A percentile compares a stretch with the other conserved stretches of the same genome.
These are phyloP conservation scores for Zhengitettix transpicula DNA, from an alignment of 2,888 invertebrate species.

Conservation along the genomic window DNA sequence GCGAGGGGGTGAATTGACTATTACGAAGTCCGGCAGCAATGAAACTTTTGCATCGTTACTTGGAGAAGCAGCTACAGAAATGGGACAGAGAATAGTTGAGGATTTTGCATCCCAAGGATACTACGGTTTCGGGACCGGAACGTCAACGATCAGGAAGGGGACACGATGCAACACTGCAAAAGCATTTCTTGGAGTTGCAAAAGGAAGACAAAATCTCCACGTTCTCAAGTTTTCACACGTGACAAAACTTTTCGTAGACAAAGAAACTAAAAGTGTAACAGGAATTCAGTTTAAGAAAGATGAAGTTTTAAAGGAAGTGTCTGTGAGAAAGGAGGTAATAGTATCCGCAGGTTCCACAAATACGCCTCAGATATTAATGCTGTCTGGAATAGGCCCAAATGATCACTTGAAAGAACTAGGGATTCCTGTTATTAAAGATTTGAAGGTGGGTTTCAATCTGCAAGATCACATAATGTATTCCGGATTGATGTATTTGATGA, in stretches of 20 bases:
- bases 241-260: conserved; percentile 49
- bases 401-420: conserved; percentile 22
- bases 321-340: conserved; percentile 28
- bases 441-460: conserved; percentile 24
- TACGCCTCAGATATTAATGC: conserved; percentile 40
- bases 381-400: conserved; percentile 37
- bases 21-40: conserved; percentile 5
- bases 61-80: conserved; percentile 18
- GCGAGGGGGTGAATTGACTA: conserved; percentile 12
- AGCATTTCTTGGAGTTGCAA: conserved; percentile 42
- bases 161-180: conserved; percentile 37
- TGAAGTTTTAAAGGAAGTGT: conserved; percentile 23
- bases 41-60: conserved; percentile 6
- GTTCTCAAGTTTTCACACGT: conserved; percentile 43
- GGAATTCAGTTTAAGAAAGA: conserved; percentile 50
- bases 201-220: conserved; percentile 44
- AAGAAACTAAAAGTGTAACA: conserved; percentile 39
- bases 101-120: conserved; percentile 6
- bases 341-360: conserved; percentile 37
- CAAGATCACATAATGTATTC: conserved; percentile 22
- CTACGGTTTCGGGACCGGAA: conserved; percentile 9
- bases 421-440: conserved; percentile 17
- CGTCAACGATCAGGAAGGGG: conserved; percentile 27
- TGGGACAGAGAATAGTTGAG: conserved; percentile 16
- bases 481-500: not conserved